Base-by-base conservation (phyloP, 2,888 invertebrate genomes). In the Apotomis turbidana region DNA sequence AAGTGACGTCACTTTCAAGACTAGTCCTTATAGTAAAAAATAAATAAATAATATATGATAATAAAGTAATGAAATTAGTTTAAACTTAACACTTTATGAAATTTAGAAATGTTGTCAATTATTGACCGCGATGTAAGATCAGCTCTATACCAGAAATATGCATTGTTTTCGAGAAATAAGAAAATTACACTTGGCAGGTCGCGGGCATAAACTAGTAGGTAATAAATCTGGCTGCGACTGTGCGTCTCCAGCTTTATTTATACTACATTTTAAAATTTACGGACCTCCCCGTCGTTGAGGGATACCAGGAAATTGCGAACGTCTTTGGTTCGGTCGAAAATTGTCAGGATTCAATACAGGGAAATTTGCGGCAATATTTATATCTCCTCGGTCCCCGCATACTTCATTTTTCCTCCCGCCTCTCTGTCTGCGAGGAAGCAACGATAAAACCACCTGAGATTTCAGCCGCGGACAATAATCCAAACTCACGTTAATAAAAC, bases 221-320 rank as follows among this genome's bases (percentile, higher is more conserved):
- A 55, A 57, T 58, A 46, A 58, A 49, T 27, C 49, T 36, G 69
- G 49, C 36, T 13, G 10, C 52, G 57, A 44, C 64, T 58, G 38
- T 41, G 58, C 44, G 13, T 59, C 38, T 51, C 15, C 27, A 41
- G 10, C 27, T 41, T 8, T 64, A 41, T 44, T 58, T 58, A 52
- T 62, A 36, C 57, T 41, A 38, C 44, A 59, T 63, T 72, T 63
- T 51, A 63, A 68, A 55, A 68, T 57, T 57, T 62, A 57, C 41
- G 67, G 36, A 51, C 55, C 12, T 15, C 63, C 58, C 63, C 15
- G 44, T 27, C 49, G 58, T 57, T 44, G 46, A 58, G 46, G 54
- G 72, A 68, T 68, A 54, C 54, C 63, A 72, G 72, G 72, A 72
- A 72, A 72, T 72, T 72, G 72, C 68, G 63, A 72, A 63, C 72